A percentile compares a stretch with the other conserved stretches of the same genome.
Conservation (phyloP, 1,140 invertebrate genomes). For the Diuraphis noxia region DNA sequence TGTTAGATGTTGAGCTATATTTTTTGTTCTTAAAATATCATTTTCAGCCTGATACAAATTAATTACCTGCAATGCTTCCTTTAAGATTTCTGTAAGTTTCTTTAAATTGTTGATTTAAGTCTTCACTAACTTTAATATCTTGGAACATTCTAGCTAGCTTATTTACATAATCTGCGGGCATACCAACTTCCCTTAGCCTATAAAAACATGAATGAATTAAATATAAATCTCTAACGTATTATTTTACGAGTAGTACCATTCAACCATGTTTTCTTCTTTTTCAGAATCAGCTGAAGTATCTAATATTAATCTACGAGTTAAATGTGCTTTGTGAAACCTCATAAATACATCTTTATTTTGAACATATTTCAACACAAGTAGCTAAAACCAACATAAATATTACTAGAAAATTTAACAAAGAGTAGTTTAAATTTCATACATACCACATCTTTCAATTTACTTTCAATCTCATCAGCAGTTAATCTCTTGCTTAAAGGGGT, state of each 20-base stretch:
- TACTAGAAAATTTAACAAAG: neutral
- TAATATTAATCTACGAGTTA: conserved; percentile 91
- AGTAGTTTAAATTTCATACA: conserved; percentile 58
- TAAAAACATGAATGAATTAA: neutral
- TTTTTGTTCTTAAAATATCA: neutral
- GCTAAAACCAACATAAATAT: conserved; percentile 62
- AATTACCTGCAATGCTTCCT: conserved; percentile 64
- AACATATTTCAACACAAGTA: conserved; percentile 97
- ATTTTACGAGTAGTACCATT: conserved; percentile 68
- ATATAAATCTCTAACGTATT: neutral
- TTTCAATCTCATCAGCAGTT: conserved; percentile 97
- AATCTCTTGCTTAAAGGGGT: conserved; percentile 95
- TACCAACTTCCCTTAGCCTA: conserved; percentile 85
- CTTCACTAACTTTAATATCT: conserved; percentile 98
- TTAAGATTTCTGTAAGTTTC: conserved; percentile 66
- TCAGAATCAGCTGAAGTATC: conserved; percentile 98
- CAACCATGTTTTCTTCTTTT: conserved; percentile 99
- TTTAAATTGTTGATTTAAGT: conserved; percentile 95
- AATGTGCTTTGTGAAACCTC: conserved; percentile 98
- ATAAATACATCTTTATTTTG: conserved; percentile 99
- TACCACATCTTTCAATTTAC: conserved; percentile 86
- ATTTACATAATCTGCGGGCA: conserved; percentile 99
- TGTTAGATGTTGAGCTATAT: neutral
- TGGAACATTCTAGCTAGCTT: conserved; percentile 97
- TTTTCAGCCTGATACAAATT: neutral